Base-by-base conservation (phyloP, 2,113 vertebrate genomes). In the Neolamprologus sp. region DNA sequence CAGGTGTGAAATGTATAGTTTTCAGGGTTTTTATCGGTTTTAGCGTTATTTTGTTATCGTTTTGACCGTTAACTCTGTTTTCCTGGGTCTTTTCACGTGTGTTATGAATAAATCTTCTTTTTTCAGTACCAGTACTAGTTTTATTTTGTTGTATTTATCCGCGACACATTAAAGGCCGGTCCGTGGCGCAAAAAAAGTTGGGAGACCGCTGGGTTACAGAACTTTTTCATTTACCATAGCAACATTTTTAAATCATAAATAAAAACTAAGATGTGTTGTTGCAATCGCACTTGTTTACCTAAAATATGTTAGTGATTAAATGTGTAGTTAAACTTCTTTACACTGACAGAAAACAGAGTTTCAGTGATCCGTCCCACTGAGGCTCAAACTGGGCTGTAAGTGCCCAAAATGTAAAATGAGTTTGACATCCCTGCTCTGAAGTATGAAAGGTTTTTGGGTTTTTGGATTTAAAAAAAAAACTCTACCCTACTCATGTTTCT, bases 281-380 rank as follows among this genome's bases (percentile, higher is more conserved):
- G 60, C 17, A 65, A 1, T 37, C 0, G 4, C 60, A 37, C 60
- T 65, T 37, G 31, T 63, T 63, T 35, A 60, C 0, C 0, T 60
- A 33, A 60, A 60, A 35, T 19, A 5, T 5, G 31, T n/a, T n/a
- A 12, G 10, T 0, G 3, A 65, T 37, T 65, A 65, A n/a, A 65
- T 37, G 60, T 65, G 6, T n/a, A 7, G 60, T 65, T 65, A 13
- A n/a, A 65, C 17, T 3, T 37, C 60, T 65, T 65, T 13, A n/a
- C 60, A 5, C 60, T 21, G 60, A 37, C 33, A 37, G 60, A 35
- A 65, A 65, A 12, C 9, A 65, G 60, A n/a, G 33, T 21, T 65
- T 13, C 17, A 0, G 1, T 37, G 19, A 37, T n/a, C 19, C 1
- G 0, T 19, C 19, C 33, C 33, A 65, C 60, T 65, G 13, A 13